Conservation (phyloP, 2,888 invertebrate genomes). For the Antheraea assamensis region DNA sequence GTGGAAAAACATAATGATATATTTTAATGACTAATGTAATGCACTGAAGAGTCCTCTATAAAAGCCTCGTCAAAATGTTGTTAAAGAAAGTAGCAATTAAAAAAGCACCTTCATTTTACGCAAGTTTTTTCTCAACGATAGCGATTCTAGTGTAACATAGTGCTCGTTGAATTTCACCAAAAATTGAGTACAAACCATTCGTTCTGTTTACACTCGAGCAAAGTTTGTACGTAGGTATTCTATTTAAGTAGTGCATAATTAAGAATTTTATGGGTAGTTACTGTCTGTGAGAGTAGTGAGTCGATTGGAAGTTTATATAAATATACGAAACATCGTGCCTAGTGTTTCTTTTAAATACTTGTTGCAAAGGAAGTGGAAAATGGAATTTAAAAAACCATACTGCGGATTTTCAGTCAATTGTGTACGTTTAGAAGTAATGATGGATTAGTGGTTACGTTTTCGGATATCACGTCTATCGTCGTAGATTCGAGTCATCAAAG, state of each 20-base stretch:
- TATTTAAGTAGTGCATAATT: slow-evolving; percentile 3
- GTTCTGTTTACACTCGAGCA: background rate
- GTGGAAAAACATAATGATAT: too few species aligned
- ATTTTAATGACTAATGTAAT: too few species aligned
- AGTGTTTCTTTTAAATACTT: background rate
- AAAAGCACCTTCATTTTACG: background rate
- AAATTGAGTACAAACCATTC: background rate
- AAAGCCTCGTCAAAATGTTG: too few species aligned
- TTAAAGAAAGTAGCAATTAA: too few species aligned
- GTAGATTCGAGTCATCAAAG: too few species aligned
- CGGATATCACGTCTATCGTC: too few species aligned
- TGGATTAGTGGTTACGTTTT: too few species aligned
- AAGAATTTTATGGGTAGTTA: slow-evolving; percentile 11
- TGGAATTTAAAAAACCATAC: background rate
- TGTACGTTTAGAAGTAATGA: background rate
- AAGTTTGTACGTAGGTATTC: background rate
- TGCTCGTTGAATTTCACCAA: slow-evolving; percentile 40
- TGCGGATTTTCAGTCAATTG: background rate
- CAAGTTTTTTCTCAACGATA: slow-evolving; percentile 23
- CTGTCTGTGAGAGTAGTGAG: background rate
- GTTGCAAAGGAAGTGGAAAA: background rate
- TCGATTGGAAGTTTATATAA: slow-evolving; percentile 3
- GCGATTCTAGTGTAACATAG: slow-evolving; percentile 54
- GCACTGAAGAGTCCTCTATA: too few species aligned
- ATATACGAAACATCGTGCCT: background rate